phyloP scores from a whole-genome alignment of 2,797 vertebrate genomes.

The Emys orbicularis region DNA sequence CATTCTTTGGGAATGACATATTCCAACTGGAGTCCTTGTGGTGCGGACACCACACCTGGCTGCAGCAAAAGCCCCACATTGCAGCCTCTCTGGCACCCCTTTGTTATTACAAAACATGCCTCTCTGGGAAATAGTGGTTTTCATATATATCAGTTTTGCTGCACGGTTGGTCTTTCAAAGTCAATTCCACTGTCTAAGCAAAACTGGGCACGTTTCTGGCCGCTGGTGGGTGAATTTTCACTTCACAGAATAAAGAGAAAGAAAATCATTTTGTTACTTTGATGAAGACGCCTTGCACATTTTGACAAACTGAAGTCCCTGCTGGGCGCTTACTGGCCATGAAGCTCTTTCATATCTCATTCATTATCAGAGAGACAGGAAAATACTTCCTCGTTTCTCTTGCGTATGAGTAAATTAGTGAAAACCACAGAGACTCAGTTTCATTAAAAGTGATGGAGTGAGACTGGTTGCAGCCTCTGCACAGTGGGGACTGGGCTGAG shows the following conservation, averaged over 20 bases:
- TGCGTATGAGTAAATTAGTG: slow-evolving; percentile 75
- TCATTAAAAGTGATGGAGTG: slow-evolving; percentile 81
- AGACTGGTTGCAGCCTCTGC: slow-evolving; percentile 68
- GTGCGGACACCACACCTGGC: background rate
- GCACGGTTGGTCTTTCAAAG: background rate
- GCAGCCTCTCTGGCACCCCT: slow-evolving; percentile 17
- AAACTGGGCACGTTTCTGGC: slow-evolving; percentile 58
- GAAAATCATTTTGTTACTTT: slow-evolving; percentile 73
- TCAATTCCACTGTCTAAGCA: slow-evolving; percentile 60
- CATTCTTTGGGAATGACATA: background rate
- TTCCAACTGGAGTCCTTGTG: background rate
- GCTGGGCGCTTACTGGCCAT: slow-evolving; percentile 79
- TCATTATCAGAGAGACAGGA: slow-evolving; percentile 74
- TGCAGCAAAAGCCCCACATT: slow-evolving; percentile 11
- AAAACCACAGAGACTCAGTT: slow-evolving; percentile 73
- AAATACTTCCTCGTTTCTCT: slow-evolving; percentile 75
- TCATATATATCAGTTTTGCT: slow-evolving; percentile 51
- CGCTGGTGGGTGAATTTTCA: slow-evolving; percentile 67
- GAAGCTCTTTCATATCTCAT: slow-evolving; percentile 80
- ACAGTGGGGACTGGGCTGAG: slow-evolving; percentile 53
- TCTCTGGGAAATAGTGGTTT: slow-evolving; percentile 34
- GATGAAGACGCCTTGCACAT: slow-evolving; percentile 71
- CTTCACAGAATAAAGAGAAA: slow-evolving; percentile 48
- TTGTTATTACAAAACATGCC: slow-evolving; percentile 37
- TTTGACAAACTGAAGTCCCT: slow-evolving; percentile 77